A percentile compares a stretch with the other conserved stretches of the same genome.
Evolutionary conservation across 2,797 vertebrate genomes (phyloP).

Genomic region (Coreius guichenoti): DNA sequence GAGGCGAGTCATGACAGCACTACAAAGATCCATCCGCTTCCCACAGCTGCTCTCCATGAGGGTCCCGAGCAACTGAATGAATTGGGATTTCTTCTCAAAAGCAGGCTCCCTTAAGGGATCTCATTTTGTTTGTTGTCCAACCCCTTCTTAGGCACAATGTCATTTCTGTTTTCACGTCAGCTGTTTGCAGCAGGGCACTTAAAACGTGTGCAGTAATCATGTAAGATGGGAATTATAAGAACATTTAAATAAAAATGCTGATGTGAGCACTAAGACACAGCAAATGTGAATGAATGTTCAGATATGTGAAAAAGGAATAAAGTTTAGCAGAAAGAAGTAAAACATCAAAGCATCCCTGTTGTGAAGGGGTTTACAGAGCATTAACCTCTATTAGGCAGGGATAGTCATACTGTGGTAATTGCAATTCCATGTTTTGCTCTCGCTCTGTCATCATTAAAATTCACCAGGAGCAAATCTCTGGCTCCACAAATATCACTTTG

Average conservation of each 20-base stretch:
- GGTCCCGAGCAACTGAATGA: conserved; percentile 35
- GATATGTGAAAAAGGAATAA: conserved; percentile 27
- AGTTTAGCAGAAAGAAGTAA: conserved; percentile 15
- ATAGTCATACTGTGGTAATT: conserved; percentile 38
- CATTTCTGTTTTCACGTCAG: conserved; percentile 40
- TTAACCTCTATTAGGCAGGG: conserved; percentile 28
- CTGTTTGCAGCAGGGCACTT: conserved; percentile 42
- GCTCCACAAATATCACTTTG: conserved; percentile 13
- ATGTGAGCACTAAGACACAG: conserved; percentile 2
- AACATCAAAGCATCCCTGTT: not conserved
- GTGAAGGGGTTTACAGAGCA: conserved; percentile 30
- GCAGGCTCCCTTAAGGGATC: conserved; percentile 35
- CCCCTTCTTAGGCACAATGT: conserved; percentile 14
- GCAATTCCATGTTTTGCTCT: conserved; percentile 49
- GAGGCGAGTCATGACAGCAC: conserved; percentile 51
- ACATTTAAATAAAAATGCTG: conserved; percentile 22
- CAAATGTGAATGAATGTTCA: conserved; percentile 13
- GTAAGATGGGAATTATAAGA: conserved; percentile 20
- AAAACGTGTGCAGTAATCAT: not conserved
- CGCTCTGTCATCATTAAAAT: conserved; percentile 23
- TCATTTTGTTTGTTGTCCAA: conserved; percentile 47
- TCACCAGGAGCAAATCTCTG: conserved; percentile 30
- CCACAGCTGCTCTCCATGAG: conserved; percentile 30
- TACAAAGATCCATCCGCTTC: conserved; percentile 50
- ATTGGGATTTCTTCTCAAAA: conserved; percentile 43